Conservation (phyloP, 1,140 invertebrate genomes). For the Panulirus ornatus region DNA sequence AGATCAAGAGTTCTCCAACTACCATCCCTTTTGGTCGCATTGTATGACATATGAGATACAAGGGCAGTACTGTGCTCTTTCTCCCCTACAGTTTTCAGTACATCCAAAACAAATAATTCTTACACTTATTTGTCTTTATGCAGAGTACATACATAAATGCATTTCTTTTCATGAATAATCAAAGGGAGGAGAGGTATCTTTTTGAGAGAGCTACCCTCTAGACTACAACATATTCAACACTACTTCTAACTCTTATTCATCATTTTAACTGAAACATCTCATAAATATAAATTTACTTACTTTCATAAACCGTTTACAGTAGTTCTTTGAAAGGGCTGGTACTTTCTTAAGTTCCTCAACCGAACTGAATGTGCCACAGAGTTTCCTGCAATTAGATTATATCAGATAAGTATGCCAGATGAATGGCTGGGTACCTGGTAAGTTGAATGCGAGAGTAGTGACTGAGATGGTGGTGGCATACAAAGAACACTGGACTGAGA, state of each 20-base stretch:
- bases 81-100: no score
- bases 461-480: background rate
- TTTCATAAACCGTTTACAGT: constrained; percentile 43
- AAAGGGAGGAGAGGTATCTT: background rate
- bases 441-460: background rate
- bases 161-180: background rate
- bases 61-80: no score
- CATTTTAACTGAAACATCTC: background rate
- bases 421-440: no score
- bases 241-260: background rate
- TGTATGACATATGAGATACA: no score
- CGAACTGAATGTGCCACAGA: constrained; percentile 49
- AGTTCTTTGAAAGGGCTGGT: constrained; percentile 34
- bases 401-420: no score
- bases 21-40: no score
- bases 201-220: background rate
- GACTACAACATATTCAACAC: background rate
- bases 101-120: no score
- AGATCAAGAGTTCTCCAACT: no score
- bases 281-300: constrained; percentile 22
- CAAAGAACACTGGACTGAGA: background rate
- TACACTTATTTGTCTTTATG: no score
- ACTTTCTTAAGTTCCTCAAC: constrained; percentile 53
- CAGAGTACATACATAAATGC: no score
- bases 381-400: constrained; percentile 38